These are phyloP conservation scores for Gymnopithys bicolor DNA, from an alignment of 2,797 vertebrate species.

Conservation along the genomic window DNA sequence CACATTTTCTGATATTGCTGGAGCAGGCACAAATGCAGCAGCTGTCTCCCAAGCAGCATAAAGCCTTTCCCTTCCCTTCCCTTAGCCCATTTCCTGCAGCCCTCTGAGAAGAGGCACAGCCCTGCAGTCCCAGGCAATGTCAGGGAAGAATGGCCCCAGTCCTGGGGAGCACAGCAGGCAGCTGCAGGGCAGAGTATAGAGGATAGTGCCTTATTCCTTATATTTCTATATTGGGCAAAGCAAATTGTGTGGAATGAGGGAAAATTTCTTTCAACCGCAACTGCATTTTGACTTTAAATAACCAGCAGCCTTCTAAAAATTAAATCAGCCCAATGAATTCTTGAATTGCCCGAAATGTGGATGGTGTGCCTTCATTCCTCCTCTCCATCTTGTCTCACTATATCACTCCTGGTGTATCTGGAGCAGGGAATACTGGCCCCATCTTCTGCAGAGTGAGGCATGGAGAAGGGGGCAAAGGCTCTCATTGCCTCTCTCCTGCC, in stretches of 20 bases:
- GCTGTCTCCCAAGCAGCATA: neutral
- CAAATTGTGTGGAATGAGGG: neutral
- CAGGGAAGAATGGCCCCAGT: rapidly evolving
- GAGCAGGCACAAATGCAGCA: neutral
- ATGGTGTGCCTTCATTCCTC: neutral
- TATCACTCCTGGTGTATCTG: neutral
- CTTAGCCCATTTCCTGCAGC: rapidly evolving
- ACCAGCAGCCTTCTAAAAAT: neutral
- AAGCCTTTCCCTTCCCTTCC: neutral
- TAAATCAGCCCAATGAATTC: neutral
- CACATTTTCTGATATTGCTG: neutral
- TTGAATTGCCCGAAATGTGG: neutral
- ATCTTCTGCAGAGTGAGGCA: neutral
- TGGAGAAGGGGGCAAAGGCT: rapidly evolving
- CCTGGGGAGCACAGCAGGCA: neutral
- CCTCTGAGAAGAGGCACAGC: neutral
- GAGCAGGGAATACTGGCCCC: neutral
- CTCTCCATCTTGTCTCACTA: neutral
- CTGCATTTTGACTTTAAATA: neutral
- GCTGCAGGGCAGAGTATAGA: neutral
- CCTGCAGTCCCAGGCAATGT: neutral
- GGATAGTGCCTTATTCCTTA: neutral
- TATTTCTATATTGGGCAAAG: neutral
- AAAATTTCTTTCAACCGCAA: neutral
- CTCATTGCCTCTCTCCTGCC: neutral